These are phyloP conservation scores for Montipora efflorescens DNA, from an alignment of 64 coral and sea anemone species.

Conservation along the genomic window DNA sequence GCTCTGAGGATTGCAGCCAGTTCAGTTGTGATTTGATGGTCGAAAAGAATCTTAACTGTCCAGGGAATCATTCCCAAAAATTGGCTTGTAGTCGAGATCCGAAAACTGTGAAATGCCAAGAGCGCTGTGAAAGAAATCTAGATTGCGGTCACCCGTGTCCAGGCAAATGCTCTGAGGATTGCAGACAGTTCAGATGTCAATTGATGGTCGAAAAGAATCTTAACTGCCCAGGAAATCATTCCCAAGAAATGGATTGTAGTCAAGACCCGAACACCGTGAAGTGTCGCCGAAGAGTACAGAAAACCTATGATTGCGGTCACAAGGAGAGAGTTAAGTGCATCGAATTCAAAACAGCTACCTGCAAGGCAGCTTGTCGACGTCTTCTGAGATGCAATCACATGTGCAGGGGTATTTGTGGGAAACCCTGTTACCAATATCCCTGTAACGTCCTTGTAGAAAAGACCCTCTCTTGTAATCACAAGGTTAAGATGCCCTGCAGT, in stretches of 20 bases:
- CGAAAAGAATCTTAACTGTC: background rate
- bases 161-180: slow-evolving; percentile 17
- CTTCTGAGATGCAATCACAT: slow-evolving; percentile 12
- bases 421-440: slow-evolving; percentile 36
- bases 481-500: slow-evolving; percentile 36
- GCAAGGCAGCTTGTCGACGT: slow-evolving; percentile 28
- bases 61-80: slow-evolving; percentile 34
- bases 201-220: background rate
- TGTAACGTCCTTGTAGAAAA: slow-evolving; percentile 31
- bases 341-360: background rate
- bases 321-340: slow-evolving; percentile 5
- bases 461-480: slow-evolving; percentile 60
- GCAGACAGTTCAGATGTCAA: background rate
- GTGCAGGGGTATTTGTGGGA: slow-evolving; percentile 40
- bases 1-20: no score
- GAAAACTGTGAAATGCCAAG: slow-evolving; percentile 12
- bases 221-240: slow-evolving; percentile 42
- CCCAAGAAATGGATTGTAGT: background rate
- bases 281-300: background rate
- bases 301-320: slow-evolving; percentile 63
- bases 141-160: slow-evolving; percentile 53
- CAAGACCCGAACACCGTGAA: background rate
- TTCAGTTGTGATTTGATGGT: slow-evolving; percentile 4
- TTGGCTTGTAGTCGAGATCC: slow-evolving; percentile 17
- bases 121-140: slow-evolving; percentile 18